Evolutionary conservation across 2,888 invertebrate genomes (phyloP).

Genomic region (Euproctis similis): DNA sequence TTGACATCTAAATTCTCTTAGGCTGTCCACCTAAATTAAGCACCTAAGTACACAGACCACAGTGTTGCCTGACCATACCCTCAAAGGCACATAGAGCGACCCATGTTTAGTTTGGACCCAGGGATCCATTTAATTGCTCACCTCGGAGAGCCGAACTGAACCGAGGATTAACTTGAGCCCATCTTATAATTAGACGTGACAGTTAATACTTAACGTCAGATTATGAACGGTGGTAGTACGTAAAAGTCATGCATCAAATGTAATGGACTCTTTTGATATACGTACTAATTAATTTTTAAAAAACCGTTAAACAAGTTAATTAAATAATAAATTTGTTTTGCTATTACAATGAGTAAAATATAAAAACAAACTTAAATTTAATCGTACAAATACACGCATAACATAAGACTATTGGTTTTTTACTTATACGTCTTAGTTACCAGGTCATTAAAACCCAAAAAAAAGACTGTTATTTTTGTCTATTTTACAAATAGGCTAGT

Average conservation of each 20-base stretch:
- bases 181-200: slow-evolving; percentile 34
- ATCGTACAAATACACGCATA: too few species aligned
- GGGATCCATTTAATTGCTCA: slow-evolving; percentile 29
- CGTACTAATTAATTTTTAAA: too few species aligned
- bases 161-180: slow-evolving; percentile 31
- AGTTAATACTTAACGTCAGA: slow-evolving; percentile 21
- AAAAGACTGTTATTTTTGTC: too few species aligned
- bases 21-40: slow-evolving; percentile 23
- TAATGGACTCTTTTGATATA: too few species aligned
- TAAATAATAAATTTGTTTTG: too few species aligned
- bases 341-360: too few species aligned
- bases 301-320: too few species aligned
- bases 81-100: slow-evolving; percentile 17
- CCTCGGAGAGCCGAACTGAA: slow-evolving; percentile 8
- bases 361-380: too few species aligned
- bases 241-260: slow-evolving; percentile 8
- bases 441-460: too few species aligned
- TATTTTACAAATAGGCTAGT: too few species aligned
- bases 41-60: slow-evolving; percentile 18
- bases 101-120: slow-evolving; percentile 23
- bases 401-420: too few species aligned
- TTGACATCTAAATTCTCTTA: slow-evolving; percentile 18
- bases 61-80: slow-evolving; percentile 11
- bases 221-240: slow-evolving; percentile 11
- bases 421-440: too few species aligned